Percentiles rank a stretch among this genome's conserved stretches.
Conservation (phyloP, 2,797 vertebrate genomes). For the Champsocephalus gunnari region DNA sequence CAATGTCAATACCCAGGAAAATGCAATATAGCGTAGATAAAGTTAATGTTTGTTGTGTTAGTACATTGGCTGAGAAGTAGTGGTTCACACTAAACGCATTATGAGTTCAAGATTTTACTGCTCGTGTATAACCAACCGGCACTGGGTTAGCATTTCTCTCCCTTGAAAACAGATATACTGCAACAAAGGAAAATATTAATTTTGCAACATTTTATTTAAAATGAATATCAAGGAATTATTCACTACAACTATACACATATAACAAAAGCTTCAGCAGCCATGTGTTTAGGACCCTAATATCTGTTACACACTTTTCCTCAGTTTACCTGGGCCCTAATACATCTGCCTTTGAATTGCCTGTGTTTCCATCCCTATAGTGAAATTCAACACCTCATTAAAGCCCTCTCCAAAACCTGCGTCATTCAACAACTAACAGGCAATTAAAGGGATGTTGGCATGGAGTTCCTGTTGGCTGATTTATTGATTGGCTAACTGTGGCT, state of each 20-base stretch:
- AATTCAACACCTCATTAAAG: conserved; percentile 79
- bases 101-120: conserved; percentile 3
- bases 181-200: conserved; percentile 15
- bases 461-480: conserved; percentile 70
- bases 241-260: conserved; percentile 11
- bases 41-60: neutral
- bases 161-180: neutral
- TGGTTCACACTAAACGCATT: neutral
- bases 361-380: conserved; percentile 70
- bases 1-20: conserved; percentile 14
- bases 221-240: conserved; percentile 1
- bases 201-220: conserved; percentile 21
- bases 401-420: conserved; percentile 66
- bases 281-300: conserved; percentile 41
- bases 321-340: conserved; percentile 49
- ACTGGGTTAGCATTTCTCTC: conserved; percentile 1
- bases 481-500: conserved; percentile 62
- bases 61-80: conserved; percentile 17
- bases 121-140: neutral
- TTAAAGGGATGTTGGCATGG: conserved; percentile 71
- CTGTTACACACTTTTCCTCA: conserved; percentile 26
- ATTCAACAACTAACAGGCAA: conserved; percentile 74
- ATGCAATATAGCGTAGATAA: conserved; percentile 5
- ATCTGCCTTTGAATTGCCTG: conserved; percentile 74
- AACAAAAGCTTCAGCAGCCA: neutral